phyloP scores from a whole-genome alignment of 2,797 vertebrate genomes.

The Liparis tanakae region DNA sequence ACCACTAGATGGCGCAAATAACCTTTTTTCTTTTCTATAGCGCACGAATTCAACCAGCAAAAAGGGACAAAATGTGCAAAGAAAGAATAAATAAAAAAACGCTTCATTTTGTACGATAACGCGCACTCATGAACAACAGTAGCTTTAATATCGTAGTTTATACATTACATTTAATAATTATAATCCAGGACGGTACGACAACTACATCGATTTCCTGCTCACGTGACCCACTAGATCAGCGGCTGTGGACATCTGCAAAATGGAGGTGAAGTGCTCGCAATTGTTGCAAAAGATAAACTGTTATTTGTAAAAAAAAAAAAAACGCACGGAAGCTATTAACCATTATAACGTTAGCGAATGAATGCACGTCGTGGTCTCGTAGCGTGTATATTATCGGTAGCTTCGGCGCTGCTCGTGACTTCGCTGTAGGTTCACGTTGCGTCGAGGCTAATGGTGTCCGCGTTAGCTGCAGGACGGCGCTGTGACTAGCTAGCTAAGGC shows the following conservation, averaged over 20 bases:
- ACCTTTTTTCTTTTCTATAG: background rate
- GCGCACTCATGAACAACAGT: background rate
- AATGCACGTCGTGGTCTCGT: background rate
- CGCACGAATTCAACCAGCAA: background rate
- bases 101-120: background rate
- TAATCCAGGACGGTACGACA: background rate
- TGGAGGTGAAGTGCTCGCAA: conserved; percentile 80
- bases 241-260: conserved; percentile 68
- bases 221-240: conserved; percentile 58
- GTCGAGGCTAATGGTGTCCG: conserved; percentile 48
- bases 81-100: background rate
- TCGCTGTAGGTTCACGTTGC: background rate
- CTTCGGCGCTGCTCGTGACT: background rate
- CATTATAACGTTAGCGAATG: conserved; percentile 12
- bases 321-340: fast-evolving
- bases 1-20: conserved; percentile 74
- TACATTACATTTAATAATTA: background rate
- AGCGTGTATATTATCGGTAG: background rate
- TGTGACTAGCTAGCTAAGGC: background rate
- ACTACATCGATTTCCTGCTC: conserved; percentile 18
- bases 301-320: background rate
- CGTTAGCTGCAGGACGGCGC: background rate
- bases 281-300: conserved; percentile 4
- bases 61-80: background rate
- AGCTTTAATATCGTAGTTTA: too few relatives aligned